phyloP scores from a whole-genome alignment of 2,113 vertebrate genomes.

The Spheniscus mendiculus region DNA sequence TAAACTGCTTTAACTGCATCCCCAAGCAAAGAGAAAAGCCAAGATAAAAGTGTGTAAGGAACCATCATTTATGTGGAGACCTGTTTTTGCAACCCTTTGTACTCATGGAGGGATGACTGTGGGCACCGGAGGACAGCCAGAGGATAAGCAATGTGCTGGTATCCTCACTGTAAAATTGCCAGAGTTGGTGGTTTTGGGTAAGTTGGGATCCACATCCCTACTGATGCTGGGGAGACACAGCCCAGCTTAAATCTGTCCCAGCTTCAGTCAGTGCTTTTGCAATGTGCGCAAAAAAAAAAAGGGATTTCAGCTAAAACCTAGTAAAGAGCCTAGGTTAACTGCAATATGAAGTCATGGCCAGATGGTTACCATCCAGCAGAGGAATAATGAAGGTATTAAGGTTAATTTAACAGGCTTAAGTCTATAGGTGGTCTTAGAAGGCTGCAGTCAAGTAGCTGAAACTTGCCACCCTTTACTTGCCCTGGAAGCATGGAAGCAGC shows the following conservation, averaged over 20 bases:
- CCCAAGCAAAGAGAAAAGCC: neutral
- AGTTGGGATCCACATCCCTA: neutral
- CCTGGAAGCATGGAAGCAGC: neutral
- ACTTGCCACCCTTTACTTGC: neutral
- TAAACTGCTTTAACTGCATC: neutral
- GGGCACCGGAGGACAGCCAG: neutral
- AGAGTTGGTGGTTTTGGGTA: neutral
- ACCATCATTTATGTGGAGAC: neutral
- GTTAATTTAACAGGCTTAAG: constrained; percentile 58
- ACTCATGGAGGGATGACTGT: neutral
- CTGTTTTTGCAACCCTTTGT: neutral
- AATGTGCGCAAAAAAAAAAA: neutral
- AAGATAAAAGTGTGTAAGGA: neutral
- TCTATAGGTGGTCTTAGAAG: constrained; percentile 50
- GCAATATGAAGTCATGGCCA: constrained; percentile 10
- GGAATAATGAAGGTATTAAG: constrained; percentile 55
- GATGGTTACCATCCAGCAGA: constrained; percentile 47
- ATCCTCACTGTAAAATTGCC: neutral
- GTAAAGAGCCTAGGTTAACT: constrained; percentile 3
- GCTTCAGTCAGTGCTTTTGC: neutral
- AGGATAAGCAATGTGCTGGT: neutral
- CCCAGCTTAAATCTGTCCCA: neutral
- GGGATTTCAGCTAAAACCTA: constrained; percentile 22
- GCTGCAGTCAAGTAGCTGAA: constrained; percentile 38
- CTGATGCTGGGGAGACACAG: neutral